Evolutionary conservation across 2,888 invertebrate species (phyloP).

Genomic region (Osedax fenrisi): DNA sequence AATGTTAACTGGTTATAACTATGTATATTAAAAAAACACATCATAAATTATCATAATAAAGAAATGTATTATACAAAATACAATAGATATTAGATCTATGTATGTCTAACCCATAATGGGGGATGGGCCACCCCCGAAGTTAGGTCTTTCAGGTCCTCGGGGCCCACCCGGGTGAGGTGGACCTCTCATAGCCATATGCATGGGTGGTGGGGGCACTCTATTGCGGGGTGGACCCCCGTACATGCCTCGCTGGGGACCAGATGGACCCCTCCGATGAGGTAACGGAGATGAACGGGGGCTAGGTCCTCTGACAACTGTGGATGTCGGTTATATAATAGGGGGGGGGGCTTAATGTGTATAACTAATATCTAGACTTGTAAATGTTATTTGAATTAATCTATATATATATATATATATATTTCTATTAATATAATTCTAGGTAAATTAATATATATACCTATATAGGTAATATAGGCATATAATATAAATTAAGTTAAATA

Average conservation of each 20-base stretch:
- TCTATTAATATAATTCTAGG: too few species aligned
- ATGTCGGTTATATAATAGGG: neutral
- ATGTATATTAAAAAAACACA: neutral
- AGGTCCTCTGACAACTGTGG: neutral
- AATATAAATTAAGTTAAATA: too few species aligned
- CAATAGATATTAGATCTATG: neutral
- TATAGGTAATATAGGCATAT: too few species aligned
- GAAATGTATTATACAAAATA: neutral
- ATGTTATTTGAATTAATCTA: too few species aligned
- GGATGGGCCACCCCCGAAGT: neutral
- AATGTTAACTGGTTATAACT: too few species aligned
- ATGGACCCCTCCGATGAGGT: neutral
- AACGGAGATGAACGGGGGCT: neutral
- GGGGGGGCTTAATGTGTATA: too few species aligned
- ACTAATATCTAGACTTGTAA: too few species aligned
- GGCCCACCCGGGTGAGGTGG: neutral
- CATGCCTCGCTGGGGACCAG: neutral
- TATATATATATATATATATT: too few species aligned
- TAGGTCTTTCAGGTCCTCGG: neutral
- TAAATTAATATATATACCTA: too few species aligned
- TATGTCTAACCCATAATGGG: neutral
- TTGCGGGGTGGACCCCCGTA: constrained; percentile 1
- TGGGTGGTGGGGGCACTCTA: neutral
- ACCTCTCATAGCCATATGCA: neutral
- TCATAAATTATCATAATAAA: neutral